These are phyloP conservation scores for Aurelia aurita DNA, from an alignment of 30 jellyfish, hydroid and myxozoan genomes.

Conservation along the genomic window DNA sequence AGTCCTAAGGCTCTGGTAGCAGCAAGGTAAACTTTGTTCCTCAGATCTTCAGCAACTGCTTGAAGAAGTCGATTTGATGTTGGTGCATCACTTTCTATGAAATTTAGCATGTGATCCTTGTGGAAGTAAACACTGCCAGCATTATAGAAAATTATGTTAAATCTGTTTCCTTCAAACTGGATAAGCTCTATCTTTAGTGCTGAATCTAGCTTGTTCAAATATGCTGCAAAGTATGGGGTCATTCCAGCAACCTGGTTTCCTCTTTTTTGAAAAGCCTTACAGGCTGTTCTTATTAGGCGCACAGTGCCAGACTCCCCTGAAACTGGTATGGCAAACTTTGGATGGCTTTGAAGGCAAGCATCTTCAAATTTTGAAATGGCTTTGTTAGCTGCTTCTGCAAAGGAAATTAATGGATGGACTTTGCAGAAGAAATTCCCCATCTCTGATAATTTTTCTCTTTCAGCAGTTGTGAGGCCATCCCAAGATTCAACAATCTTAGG, in stretches of 20 bases:
- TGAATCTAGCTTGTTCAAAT: background rate
- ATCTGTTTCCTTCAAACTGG: constrained; percentile 10
- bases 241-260: constrained; percentile 9
- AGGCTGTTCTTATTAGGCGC: constrained; percentile 16
- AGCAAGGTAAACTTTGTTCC: background rate
- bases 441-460: constrained; percentile 6
- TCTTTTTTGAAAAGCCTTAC: constrained; percentile 21
- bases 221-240: background rate
- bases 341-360: constrained; percentile 25
- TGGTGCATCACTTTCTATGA: background rate
- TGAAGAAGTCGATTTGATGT: constrained; percentile 4
- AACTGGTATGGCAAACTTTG: constrained; percentile 16
- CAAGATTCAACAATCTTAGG: constrained; percentile 4
- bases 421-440: constrained; percentile 13
- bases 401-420: constrained; percentile 15
- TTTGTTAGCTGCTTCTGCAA: background rate
- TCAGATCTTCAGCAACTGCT: constrained; percentile 22
- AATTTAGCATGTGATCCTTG: background rate
- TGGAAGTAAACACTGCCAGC: background rate
- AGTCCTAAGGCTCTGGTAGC: constrained; percentile 22
- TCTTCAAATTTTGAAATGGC: background rate
- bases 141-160: constrained; percentile 15
- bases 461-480: constrained; percentile 5
- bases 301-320: constrained; percentile 18
- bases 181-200: background rate